A percentile compares a stretch with the other conserved stretches of the same genome.
Conservation (phyloP, 2,888 invertebrate genomes). For the Subacronicta megacephala region DNA sequence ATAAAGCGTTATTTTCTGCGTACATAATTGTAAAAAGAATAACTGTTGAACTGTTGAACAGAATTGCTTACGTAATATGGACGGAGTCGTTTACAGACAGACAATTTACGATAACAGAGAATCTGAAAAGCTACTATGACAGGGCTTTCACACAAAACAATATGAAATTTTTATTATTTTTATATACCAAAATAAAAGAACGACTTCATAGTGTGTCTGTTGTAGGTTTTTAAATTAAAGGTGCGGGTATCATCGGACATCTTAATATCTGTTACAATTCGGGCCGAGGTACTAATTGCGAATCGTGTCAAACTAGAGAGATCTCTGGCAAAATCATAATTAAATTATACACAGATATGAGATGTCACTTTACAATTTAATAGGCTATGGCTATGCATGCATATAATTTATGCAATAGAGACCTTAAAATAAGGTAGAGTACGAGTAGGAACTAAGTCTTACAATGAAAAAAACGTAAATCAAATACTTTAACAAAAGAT, state of each 20-base stretch:
- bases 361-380: too few species aligned
- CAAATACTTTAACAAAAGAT: too few species aligned
- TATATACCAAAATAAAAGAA: too few species aligned
- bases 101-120: slow-evolving; percentile 34
- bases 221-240: slow-evolving; percentile 2
- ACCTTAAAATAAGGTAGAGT: too few species aligned
- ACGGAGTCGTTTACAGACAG: slow-evolving; percentile 21
- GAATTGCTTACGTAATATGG: slow-evolving; percentile 42
- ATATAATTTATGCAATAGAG: too few species aligned
- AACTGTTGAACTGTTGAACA: too few species aligned
- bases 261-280: slow-evolving; percentile 18
- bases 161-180: not conserved
- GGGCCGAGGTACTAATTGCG: not conserved
- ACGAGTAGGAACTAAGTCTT: too few species aligned
- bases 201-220: not conserved
- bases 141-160: slow-evolving; percentile 20
- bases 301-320: too few species aligned
- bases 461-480: too few species aligned
- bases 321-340: too few species aligned
- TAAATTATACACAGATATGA: too few species aligned
- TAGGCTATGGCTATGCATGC: too few species aligned
- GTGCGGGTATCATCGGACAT: slow-evolving; percentile 9
- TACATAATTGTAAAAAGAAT: slow-evolving; percentile 27
- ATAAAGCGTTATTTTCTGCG: slow-evolving; percentile 29
- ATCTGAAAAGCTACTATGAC: slow-evolving; percentile 16